Conservation (phyloP, 1,140 invertebrate genomes). For the Sycophila sp. region DNA sequence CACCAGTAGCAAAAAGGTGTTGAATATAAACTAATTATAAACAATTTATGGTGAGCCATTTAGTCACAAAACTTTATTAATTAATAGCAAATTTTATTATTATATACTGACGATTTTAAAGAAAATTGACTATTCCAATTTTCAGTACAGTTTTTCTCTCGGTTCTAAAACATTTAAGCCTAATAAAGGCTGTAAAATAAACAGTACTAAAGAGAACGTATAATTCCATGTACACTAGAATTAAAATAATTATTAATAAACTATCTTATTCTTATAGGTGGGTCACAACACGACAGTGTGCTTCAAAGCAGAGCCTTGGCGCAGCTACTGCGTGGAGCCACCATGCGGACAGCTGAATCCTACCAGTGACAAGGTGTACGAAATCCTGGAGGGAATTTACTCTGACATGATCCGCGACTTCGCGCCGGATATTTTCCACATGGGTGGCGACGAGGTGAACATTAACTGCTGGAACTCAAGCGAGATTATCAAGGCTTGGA, state of each 20-base stretch:
- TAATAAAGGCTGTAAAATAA: no score
- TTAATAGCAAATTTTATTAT: no score
- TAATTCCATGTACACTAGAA: no score
- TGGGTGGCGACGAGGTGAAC: constrained; percentile 88
- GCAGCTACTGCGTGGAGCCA: constrained; percentile 81
- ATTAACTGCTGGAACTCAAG: constrained; percentile 82
- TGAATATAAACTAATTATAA: no score
- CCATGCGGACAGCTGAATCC: constrained; percentile 89
- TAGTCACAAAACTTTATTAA: no score
- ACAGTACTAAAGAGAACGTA: no score
- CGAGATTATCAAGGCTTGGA: constrained; percentile 74
- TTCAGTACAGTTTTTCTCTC: no score
- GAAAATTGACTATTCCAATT: no score
- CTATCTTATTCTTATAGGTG: constrained; percentile 45
- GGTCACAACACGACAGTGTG: constrained; percentile 64
- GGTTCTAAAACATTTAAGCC: no score
- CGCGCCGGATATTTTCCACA: constrained; percentile 83
- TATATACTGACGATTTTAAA: constrained; percentile 1
- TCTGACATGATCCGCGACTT: constrained; percentile 75
- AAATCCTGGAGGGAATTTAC: constrained; percentile 77
- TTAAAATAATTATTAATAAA: no score
- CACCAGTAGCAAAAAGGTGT: no score
- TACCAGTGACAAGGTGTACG: constrained; percentile 77
- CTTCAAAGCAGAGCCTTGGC: constrained; percentile 79
- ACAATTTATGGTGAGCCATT: no score